A percentile compares a stretch with the other conserved stretches of the same genome.
phyloP scores from a whole-genome alignment of 2,888 invertebrate genomes.

The Gari tellinella region DNA sequence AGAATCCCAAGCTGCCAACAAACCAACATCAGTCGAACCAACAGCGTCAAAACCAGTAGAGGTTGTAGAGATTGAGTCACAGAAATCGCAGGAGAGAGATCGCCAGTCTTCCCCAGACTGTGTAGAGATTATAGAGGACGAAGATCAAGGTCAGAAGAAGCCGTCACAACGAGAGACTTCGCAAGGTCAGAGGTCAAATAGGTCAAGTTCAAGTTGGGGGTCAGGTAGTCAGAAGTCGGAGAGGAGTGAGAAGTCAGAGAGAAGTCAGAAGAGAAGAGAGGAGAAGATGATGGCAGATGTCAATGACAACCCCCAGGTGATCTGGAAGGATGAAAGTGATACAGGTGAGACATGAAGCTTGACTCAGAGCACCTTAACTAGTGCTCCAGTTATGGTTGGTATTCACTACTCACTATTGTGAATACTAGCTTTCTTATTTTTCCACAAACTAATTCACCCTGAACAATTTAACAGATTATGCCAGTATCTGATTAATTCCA shows the following conservation, averaged over 20 bases:
- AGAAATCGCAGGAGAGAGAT: too few relatives aligned
- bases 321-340: conserved; percentile 50
- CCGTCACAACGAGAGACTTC: conserved; percentile 10
- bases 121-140: neutral
- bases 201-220: conserved; percentile 8
- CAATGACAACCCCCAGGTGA: conserved; percentile 37
- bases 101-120: too few relatives aligned
- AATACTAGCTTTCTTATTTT: too few relatives aligned
- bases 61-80: too few relatives aligned
- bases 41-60: too few relatives aligned
- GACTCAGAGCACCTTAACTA: too few relatives aligned
- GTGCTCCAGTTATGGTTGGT: too few relatives aligned
- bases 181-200: conserved; percentile 9
- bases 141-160: conserved; percentile 11
- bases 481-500: too few relatives aligned
- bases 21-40: neutral
- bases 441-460: too few relatives aligned
- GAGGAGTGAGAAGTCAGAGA: conserved; percentile 11
- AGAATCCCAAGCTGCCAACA: neutral
- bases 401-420: too few relatives aligned
- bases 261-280: conserved; percentile 12
- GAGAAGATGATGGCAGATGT: conserved; percentile 13
- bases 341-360: conserved; percentile 21
- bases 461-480: too few relatives aligned
- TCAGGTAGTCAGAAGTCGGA: neutral